phyloP scores from a whole-genome alignment of 2,113 vertebrate species.

The Origma solitaria region DNA sequence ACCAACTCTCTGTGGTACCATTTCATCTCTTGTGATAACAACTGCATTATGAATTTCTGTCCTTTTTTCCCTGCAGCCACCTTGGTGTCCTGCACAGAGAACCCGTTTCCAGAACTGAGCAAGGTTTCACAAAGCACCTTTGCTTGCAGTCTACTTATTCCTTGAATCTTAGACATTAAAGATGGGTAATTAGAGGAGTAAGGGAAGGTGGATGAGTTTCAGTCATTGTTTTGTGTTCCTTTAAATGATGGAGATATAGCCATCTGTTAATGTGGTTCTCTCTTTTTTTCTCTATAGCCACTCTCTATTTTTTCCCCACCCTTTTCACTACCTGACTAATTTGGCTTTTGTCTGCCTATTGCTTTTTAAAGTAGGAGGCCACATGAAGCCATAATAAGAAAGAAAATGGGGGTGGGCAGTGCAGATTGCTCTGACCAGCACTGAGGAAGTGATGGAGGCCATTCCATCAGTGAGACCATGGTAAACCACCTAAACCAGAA shows the following conservation, averaged over 20 bases:
- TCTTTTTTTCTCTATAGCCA: no score
- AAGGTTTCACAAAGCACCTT: background rate
- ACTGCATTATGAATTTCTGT: background rate
- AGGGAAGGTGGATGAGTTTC: background rate
- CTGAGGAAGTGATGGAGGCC: background rate
- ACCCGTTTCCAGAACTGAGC: background rate
- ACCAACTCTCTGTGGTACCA: background rate
- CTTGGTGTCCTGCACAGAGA: fast-evolving
- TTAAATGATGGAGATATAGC: background rate
- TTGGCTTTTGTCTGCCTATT: background rate
- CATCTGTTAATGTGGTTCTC: background rate
- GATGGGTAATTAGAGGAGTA: background rate
- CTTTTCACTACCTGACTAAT: background rate
- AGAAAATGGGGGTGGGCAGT: background rate
- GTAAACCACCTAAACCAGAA: conserved; percentile 9
- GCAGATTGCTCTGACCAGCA: background rate
- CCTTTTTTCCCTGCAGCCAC: background rate
- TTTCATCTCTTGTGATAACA: background rate
- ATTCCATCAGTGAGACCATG: background rate
- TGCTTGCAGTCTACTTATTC: background rate
- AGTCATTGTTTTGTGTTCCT: background rate
- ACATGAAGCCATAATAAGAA: background rate
- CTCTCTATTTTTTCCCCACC: fast-evolving
- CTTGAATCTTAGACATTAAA: background rate
- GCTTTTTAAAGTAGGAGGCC: background rate